Evolutionary conservation across 2,888 invertebrate genomes (phyloP).

Genomic region (Germaria angustata): DNA sequence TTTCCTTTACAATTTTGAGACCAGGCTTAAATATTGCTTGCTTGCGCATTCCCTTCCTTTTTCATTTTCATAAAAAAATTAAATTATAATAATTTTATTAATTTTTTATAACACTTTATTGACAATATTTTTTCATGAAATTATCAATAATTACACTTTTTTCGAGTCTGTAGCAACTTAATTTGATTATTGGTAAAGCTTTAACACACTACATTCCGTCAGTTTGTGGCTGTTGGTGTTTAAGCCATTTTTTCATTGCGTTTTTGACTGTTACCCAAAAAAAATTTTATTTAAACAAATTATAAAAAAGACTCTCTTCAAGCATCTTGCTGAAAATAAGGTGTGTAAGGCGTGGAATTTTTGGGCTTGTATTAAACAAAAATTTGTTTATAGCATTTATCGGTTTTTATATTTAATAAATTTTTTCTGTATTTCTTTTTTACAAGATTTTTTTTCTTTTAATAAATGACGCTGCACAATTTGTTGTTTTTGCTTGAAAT

Average conservation of each 20-base stretch:
- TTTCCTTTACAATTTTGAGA: too few relatives aligned
- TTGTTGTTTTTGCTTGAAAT: constrained; percentile 38
- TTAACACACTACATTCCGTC: constrained; percentile 33
- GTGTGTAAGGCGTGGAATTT: constrained; percentile 67
- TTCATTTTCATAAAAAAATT: not conserved
- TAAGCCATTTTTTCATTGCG: constrained; percentile 31
- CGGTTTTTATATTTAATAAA: constrained; percentile 25
- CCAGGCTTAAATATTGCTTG: too few relatives aligned
- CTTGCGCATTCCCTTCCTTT: not conserved
- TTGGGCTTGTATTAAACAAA: constrained; percentile 64
- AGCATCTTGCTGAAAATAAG: constrained; percentile 60
- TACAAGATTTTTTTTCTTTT: not conserved
- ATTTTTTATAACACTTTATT: not conserved
- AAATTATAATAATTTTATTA: not conserved
- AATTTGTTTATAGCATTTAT: constrained; percentile 53
- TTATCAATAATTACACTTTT: not conserved
- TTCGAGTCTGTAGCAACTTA: not conserved
- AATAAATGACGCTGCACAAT: constrained; percentile 54
- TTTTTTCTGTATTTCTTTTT: not conserved
- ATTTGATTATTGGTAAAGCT: constrained; percentile 38
- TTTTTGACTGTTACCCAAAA: constrained; percentile 28
- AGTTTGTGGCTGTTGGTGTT: constrained; percentile 33
- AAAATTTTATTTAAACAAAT: not conserved
- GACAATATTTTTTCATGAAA: not conserved
- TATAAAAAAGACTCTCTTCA: constrained; percentile 36